These are phyloP conservation scores for Patagioenas fasciata DNA, from an alignment of 2,113 vertebrate species.

Conservation along the genomic window DNA sequence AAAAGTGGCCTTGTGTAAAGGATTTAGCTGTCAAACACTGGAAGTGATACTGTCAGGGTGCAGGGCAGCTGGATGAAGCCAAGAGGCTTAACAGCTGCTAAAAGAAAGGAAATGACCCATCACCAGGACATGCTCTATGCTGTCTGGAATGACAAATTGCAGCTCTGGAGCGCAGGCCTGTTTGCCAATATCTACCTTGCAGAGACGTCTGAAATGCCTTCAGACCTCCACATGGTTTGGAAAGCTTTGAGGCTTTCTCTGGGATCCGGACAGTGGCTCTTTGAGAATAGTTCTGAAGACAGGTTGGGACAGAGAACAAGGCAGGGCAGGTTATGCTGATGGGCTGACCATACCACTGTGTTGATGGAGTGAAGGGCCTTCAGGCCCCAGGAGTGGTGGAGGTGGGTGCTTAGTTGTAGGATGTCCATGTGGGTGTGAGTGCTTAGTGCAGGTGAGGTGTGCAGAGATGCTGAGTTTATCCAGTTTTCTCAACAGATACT, in stretches of 20 bases:
- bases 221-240: background rate
- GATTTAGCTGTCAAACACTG: conserved; percentile 77
- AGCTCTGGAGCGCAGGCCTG: background rate
- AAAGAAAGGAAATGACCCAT: conserved; percentile 42
- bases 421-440: rapidly evolving
- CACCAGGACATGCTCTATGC: background rate
- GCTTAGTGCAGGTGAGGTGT: background rate
- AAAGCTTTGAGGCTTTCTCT: background rate
- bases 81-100: conserved; percentile 66
- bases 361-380: background rate
- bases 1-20: conserved; percentile 11
- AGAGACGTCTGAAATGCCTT: background rate
- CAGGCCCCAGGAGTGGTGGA: background rate
- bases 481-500: background rate
- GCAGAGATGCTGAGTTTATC: background rate
- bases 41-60: conserved; percentile 66
- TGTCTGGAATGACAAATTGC: conserved; percentile 8
- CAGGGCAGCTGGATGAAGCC: conserved; percentile 68
- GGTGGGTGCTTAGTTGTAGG: background rate
- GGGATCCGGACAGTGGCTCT: background rate
- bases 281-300: background rate
- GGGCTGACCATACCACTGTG: background rate
- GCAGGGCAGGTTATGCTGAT: background rate
- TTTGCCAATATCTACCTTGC: background rate
- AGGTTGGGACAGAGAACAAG: background rate